These are phyloP conservation scores for Crocuta crocuta DNA, from an alignment of 2,113 vertebrate genomes.

Conservation along the genomic window DNA sequence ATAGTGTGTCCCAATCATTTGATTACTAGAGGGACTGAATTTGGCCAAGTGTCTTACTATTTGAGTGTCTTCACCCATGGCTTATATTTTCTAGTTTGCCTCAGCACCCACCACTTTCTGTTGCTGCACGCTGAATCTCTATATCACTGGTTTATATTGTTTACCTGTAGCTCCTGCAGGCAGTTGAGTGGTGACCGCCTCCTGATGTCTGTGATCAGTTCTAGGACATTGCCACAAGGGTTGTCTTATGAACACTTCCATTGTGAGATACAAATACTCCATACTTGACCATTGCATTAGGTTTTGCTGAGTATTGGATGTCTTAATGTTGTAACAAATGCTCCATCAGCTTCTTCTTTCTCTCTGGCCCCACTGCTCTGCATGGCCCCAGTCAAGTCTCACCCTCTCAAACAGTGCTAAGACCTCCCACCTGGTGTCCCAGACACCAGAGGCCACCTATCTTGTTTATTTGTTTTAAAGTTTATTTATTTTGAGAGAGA, in stretches of 20 bases:
- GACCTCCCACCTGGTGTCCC: not conserved
- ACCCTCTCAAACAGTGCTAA: not conserved
- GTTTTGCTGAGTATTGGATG: not conserved
- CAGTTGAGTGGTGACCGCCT: not conserved
- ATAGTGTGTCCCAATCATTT: not conserved
- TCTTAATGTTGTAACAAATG: not conserved
- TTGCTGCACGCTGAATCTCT: not conserved
- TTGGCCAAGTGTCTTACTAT: conserved; percentile 30
- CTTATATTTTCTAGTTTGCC: conserved; percentile 33
- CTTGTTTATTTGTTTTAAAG: not conserved
- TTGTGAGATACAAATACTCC: not conserved
- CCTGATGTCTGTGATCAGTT: not conserved
- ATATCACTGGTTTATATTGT: not conserved
- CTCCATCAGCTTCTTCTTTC: not conserved
- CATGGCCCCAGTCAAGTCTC: not conserved
- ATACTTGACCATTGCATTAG: not conserved
- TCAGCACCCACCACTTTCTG: not conserved
- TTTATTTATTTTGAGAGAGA: too few relatives aligned
- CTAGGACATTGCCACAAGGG: not conserved
- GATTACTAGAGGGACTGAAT: conserved; percentile 23
- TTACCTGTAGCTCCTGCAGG: not conserved
- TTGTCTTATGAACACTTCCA: not conserved
- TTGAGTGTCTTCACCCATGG: not conserved
- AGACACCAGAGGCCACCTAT: not conserved
- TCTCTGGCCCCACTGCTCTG: too few relatives aligned